Percentiles rank a stretch among this genome's conserved stretches.
phyloP scores from a whole-genome alignment of 2,888 invertebrate genomes.

The Petrophora chlorosata region DNA sequence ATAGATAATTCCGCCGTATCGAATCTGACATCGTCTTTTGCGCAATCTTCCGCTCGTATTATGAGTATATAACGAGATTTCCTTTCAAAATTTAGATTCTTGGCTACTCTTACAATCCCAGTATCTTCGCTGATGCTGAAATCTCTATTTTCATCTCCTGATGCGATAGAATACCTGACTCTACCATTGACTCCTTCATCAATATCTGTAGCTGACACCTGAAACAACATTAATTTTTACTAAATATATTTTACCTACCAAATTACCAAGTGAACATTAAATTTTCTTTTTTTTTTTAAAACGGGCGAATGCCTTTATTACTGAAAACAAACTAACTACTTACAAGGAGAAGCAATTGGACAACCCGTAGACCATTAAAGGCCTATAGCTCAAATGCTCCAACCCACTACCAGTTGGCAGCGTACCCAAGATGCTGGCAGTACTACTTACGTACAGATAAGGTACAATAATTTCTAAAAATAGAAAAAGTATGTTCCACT shows the following conservation, averaged over 20 bases:
- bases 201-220: conserved; percentile 95
- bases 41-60: conserved; percentile 95
- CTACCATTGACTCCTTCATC: conserved; percentile 96
- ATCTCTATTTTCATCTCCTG: conserved; percentile 95
- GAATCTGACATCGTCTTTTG: conserved; percentile 87
- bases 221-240: conserved; percentile 24
- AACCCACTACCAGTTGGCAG: no score
- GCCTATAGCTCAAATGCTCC: no score
- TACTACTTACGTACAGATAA: no score
- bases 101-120: conserved; percentile 95
- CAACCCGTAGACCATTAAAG: no score
- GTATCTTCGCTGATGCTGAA: conserved; percentile 96
- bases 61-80: conserved; percentile 92
- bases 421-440: no score
- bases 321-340: no score
- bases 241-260: background rate
- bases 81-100: conserved; percentile 96
- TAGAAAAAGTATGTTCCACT: conserved; percentile 35
- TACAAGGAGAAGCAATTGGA: no score
- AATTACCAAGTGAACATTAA: background rate
- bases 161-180: conserved; percentile 94
- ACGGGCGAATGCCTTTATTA: no score
- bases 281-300: no score
- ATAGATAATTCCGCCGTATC: conserved; percentile 93
- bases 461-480: no score